phyloP scores from a whole-genome alignment of 2,113 vertebrate species.

The Dromiciops gliroides region DNA sequence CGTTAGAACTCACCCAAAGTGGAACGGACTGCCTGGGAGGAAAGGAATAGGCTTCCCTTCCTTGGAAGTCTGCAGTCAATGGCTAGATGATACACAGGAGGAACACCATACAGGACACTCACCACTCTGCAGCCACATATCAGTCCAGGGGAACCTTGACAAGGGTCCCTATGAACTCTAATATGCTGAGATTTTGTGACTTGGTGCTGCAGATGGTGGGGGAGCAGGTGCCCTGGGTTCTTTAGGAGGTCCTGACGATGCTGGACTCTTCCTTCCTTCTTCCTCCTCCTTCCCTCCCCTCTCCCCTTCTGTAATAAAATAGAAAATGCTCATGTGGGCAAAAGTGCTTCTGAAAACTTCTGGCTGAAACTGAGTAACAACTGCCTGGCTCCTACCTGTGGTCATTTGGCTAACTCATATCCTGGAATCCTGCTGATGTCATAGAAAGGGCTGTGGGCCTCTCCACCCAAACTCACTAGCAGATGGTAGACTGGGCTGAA shows the following conservation, averaged over 20 bases:
- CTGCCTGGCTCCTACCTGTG: not conserved
- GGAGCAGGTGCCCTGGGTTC: not conserved
- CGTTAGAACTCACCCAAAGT: not conserved
- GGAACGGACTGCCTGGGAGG: not conserved
- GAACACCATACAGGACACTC: not conserved
- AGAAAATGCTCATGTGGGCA: not conserved
- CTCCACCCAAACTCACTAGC: not conserved
- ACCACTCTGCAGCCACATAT: too few relatives aligned
- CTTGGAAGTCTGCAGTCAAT: not conserved
- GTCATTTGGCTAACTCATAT: not conserved
- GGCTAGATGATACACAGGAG: not conserved
- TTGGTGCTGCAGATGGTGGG: not conserved
- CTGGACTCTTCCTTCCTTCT: not conserved
- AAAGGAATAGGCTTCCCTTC: not conserved
- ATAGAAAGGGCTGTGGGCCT: not conserved
- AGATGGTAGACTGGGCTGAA: not conserved
- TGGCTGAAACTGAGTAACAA: not conserved
- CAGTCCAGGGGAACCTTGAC: too few relatives aligned
- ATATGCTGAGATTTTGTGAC: not conserved
- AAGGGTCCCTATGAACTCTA: not conserved
- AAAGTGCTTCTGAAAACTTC: not conserved
- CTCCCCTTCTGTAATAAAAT: not conserved
- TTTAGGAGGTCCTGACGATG: not conserved
- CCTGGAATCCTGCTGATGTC: not conserved
- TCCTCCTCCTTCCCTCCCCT: not conserved